phyloP scores from a whole-genome alignment of 2,113 vertebrate species.

The Megaleporinus macrocephalus region DNA sequence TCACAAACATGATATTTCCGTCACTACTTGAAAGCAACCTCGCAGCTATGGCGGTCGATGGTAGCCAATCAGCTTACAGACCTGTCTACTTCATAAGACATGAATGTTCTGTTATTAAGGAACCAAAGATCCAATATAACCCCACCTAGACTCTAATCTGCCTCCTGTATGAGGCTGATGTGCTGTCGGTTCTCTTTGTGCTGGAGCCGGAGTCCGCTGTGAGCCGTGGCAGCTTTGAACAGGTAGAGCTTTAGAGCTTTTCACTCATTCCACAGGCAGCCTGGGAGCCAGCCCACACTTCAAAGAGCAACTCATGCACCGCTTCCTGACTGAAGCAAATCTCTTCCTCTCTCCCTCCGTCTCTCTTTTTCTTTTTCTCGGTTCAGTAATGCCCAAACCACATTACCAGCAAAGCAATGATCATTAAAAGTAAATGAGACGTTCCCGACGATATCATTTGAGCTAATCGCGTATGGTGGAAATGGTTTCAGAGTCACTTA shows the following conservation, averaged over 20 bases:
- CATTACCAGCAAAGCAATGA: neutral
- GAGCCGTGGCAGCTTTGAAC: neutral
- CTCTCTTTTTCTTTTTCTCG: neutral
- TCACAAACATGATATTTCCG: too few relatives aligned
- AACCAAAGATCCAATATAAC: too few relatives aligned
- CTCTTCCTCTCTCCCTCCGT: neutral
- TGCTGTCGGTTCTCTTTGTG: neutral
- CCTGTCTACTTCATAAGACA: too few relatives aligned
- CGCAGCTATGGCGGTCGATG: too few relatives aligned
- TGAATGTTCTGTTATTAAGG: too few relatives aligned
- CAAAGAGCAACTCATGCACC: neutral
- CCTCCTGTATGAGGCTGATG: neutral
- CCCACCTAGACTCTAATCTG: neutral
- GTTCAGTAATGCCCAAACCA: neutral
- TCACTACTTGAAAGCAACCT: too few relatives aligned
- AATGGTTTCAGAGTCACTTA: neutral
- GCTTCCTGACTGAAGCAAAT: neutral
- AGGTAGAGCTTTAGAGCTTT: neutral
- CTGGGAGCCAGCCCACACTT: neutral
- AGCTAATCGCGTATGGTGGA: neutral
- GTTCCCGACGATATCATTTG: neutral
- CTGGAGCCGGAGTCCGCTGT: neutral
- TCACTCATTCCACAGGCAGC: slow-evolving; percentile 2
- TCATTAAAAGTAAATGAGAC: neutral
- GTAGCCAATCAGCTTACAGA: too few relatives aligned